Evolutionary conservation across 2,113 vertebrate genomes (phyloP).

Genomic region (Podarcis raffonei): DNA sequence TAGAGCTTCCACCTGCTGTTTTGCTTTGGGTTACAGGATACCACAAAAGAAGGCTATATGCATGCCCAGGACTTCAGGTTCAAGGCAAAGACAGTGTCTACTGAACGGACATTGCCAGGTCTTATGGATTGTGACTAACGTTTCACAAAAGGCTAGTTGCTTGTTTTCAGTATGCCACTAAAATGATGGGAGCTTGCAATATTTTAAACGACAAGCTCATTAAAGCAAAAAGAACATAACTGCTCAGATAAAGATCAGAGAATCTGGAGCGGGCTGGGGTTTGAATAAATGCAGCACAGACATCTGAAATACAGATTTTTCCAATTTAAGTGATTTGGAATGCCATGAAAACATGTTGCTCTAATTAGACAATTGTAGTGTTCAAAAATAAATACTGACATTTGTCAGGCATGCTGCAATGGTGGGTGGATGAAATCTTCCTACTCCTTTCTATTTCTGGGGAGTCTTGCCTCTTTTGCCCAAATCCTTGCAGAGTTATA

Average conservation of each 20-base stretch:
- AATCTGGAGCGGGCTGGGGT: constrained; percentile 44
- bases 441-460: constrained; percentile 22
- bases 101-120: neutral
- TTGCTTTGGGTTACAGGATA: neutral
- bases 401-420: constrained; percentile 42
- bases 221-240: constrained; percentile 57
- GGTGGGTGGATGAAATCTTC: constrained; percentile 17
- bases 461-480: neutral
- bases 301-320: constrained; percentile 16
- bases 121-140: neutral
- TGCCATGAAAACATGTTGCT: constrained; percentile 58
- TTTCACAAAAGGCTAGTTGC: neutral
- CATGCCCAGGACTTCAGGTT: accelerated
- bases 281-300: constrained; percentile 50
- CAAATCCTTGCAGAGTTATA: neutral
- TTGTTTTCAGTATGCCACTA: neutral
- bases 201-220: constrained; percentile 48
- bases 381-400: constrained; percentile 63
- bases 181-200: constrained; percentile 25
- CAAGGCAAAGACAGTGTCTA: neutral
- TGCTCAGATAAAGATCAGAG: constrained; percentile 62
- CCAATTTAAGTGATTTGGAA: constrained; percentile 58
- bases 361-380: constrained; percentile 64
- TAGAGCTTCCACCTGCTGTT: neutral
- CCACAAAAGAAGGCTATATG: neutral